Evolutionary conservation across 1,140 invertebrate species (phyloP).

Genomic region (Rhagoletis zephyria): DNA sequence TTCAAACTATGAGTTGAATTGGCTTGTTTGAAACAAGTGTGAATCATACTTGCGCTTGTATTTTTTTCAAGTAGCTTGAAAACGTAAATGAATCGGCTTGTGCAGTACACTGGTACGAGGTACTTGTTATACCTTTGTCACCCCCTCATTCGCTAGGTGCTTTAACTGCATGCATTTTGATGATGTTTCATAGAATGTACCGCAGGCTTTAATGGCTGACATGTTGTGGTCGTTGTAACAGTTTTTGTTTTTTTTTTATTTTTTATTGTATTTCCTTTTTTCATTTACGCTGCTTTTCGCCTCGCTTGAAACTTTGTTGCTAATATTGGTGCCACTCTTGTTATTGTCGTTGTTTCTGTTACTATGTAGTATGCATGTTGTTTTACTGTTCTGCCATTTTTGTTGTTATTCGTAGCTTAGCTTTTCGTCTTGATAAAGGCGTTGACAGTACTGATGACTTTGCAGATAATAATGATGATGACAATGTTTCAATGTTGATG

Average conservation of each 20-base stretch:
- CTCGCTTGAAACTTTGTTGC: neutral
- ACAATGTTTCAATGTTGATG: slow-evolving; percentile 50
- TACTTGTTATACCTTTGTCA: neutral
- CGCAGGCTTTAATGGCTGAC: slow-evolving; percentile 42
- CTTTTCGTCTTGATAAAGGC: slow-evolving; percentile 49
- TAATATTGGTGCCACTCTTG: neutral
- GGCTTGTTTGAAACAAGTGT: too few relatives aligned
- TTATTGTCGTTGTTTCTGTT: neutral
- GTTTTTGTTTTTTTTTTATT: neutral
- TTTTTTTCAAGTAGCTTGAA: too few relatives aligned
- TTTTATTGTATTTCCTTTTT: neutral
- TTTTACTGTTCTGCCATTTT: neutral
- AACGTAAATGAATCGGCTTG: too few relatives aligned
- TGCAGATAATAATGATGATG: slow-evolving; percentile 37
- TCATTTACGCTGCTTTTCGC: neutral
- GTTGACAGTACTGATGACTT: slow-evolving; percentile 42
- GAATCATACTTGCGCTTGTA: too few relatives aligned
- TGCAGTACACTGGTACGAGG: too few relatives aligned
- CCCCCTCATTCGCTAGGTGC: neutral
- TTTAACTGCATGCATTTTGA: neutral
- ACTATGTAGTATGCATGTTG: too few relatives aligned
- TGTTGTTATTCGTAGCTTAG: slow-evolving; percentile 1
- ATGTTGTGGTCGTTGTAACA: slow-evolving; percentile 35
- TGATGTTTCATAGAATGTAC: slow-evolving; percentile 21
- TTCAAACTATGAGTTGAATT: too few relatives aligned